Conservation (phyloP, 2,113 vertebrate genomes). For the Megaceryle torquata region DNA sequence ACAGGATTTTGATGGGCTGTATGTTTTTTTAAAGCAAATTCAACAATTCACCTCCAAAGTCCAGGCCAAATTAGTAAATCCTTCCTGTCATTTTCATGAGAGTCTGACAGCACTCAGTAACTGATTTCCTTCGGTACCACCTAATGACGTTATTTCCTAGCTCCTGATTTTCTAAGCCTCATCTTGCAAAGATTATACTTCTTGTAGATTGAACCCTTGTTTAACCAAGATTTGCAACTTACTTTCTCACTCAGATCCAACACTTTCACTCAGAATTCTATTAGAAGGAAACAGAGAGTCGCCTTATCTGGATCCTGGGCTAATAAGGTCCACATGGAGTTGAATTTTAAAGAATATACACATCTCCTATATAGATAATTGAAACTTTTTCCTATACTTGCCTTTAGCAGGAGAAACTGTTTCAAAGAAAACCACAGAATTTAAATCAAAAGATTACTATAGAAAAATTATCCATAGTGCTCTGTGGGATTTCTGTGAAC, state of each 20-base stretch:
- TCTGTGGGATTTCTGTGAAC: background rate
- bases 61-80: background rate
- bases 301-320: background rate
- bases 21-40: background rate
- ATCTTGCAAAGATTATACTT: background rate
- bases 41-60: background rate
- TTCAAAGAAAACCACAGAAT: background rate
- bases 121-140: background rate
- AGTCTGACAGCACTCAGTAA: background rate
- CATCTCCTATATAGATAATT: background rate
- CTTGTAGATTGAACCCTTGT: background rate
- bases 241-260: background rate
- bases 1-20: rapidly evolving
- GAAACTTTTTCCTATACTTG: background rate
- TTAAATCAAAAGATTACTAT: background rate
- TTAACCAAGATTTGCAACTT: background rate
- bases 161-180: background rate
- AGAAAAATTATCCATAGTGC: background rate
- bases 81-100: background rate
- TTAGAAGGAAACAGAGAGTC: background rate
- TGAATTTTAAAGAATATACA: background rate
- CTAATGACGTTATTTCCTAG: rapidly evolving
- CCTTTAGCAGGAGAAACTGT: background rate
- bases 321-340: background rate
- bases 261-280: background rate